Conservation (phyloP, 2,797 vertebrate genomes). For the Argentina silus region DNA sequence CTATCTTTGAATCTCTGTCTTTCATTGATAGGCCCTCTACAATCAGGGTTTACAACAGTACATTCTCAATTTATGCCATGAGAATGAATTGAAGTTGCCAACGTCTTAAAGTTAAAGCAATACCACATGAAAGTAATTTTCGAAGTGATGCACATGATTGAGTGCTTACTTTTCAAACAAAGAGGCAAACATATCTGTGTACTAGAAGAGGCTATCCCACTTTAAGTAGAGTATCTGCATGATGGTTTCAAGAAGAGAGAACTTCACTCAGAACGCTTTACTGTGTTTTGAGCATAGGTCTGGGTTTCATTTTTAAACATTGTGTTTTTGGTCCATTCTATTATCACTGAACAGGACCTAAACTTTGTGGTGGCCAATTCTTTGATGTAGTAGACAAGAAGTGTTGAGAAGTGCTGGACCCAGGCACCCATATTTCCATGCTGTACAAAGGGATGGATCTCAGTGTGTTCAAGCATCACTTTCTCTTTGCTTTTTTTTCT, state of each 20-base stretch:
- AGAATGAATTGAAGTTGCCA: too few species aligned
- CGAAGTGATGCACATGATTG: neutral
- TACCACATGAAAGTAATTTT: too few species aligned
- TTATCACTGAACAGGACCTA: constrained; percentile 26
- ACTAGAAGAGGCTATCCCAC: neutral
- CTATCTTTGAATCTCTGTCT: too few species aligned
- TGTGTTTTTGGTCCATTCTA: constrained; percentile 16
- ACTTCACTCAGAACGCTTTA: neutral
- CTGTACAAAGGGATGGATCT: neutral
- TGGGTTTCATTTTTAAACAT: neutral
- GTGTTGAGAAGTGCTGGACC: constrained; percentile 1
- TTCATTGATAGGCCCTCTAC: too few species aligned
- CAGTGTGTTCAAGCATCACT: neutral
- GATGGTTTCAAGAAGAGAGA: neutral
- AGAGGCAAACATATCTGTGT: neutral
- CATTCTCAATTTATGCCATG: too few species aligned
- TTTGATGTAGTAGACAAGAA: neutral
- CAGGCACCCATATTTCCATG: neutral
- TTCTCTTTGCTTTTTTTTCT: neutral
- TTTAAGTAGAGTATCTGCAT: neutral
- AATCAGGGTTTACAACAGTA: too few species aligned
- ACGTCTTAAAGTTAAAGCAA: too few species aligned
- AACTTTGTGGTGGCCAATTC: neutral
- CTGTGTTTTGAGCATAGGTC: neutral
- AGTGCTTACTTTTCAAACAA: neutral